Conservation (phyloP, 2,113 vertebrate species). For the Crotalus helleri region DNA sequence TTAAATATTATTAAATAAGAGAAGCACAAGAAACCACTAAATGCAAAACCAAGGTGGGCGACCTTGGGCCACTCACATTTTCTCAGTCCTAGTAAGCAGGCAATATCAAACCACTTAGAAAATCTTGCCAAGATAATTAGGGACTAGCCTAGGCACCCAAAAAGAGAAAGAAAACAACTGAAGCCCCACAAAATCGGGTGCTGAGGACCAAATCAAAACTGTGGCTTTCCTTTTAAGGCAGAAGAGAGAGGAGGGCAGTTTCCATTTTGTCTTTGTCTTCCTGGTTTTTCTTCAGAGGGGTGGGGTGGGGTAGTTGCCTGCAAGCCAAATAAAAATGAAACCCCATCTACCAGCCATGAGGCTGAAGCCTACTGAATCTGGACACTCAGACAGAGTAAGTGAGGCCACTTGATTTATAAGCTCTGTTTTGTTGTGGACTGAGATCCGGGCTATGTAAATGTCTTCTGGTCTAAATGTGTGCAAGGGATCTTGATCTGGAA, state of each 20-base stretch:
- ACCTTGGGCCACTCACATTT: neutral
- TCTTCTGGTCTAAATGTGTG: neutral
- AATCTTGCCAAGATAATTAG: neutral
- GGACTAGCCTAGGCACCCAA: neutral
- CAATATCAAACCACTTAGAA: neutral
- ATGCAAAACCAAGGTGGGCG: neutral
- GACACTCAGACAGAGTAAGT: neutral
- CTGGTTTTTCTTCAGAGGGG: neutral
- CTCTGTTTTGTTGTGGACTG: neutral
- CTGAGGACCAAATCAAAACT: neutral
- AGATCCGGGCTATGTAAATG: neutral
- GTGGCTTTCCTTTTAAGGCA: neutral
- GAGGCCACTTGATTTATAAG: neutral
- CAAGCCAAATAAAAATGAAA: neutral
- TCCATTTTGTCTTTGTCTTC: neutral
- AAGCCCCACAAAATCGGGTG: too few relatives aligned
- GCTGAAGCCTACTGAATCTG: neutral
- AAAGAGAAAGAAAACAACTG: too few relatives aligned
- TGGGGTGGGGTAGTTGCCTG: neutral
- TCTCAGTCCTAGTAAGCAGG: neutral
- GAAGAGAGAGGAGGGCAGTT: neutral
- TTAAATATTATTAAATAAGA: neutral
- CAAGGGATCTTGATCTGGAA: neutral
- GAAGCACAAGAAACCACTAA: neutral
- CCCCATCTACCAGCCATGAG: neutral